These are phyloP conservation scores for Lacanobia oleracea DNA, from an alignment of 2,888 invertebrate species.

Conservation along the genomic window DNA sequence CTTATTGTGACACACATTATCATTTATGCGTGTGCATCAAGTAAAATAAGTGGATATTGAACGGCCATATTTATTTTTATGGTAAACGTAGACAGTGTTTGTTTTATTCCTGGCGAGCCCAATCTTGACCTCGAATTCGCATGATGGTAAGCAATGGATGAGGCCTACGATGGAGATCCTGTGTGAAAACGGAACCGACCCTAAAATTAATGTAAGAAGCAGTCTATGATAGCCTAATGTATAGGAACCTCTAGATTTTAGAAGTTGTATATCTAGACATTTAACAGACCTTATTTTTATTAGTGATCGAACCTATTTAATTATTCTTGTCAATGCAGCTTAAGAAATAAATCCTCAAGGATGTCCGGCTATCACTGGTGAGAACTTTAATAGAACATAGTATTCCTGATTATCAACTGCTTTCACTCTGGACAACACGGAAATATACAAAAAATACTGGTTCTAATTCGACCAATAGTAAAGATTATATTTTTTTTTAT, in stretches of 20 bases:
- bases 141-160: background rate
- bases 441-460: no score
- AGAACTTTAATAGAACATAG: no score
- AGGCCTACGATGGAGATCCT: background rate
- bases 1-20: slow-evolving; percentile 57
- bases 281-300: background rate
- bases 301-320: background rate
- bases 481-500: no score
- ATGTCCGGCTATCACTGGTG: no score
- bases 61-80: slow-evolving; percentile 20
- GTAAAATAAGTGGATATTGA: slow-evolving; percentile 31
- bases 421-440: no score
- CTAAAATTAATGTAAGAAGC: background rate
- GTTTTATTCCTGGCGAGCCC: background rate
- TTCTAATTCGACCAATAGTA: no score
- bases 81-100: slow-evolving; percentile 3
- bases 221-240: background rate
- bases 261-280: background rate
- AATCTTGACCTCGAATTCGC: background rate
- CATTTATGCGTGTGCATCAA: slow-evolving; percentile 45
- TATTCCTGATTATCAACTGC: no score
- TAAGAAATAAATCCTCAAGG: no score
- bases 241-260: background rate
- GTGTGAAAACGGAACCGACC: background rate
- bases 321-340: no score